Evolutionary conservation across 2,888 invertebrate species (phyloP), one percentile per base, ranked within the genome.

Genomic region (Ecdyonurus torrentis): DNA sequence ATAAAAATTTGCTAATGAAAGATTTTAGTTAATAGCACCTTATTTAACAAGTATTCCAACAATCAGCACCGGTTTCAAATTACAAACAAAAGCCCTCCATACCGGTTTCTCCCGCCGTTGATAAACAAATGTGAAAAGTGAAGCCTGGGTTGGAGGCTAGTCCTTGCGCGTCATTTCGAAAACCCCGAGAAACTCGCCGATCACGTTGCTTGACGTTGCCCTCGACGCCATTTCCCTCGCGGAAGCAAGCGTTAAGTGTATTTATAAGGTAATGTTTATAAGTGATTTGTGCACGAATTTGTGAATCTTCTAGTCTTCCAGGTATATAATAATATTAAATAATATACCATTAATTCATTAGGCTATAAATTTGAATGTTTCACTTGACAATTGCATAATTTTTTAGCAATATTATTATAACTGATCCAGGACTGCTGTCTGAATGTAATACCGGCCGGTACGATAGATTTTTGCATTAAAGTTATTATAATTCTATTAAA

Each of bases 91-190:
- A 22, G n/a, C n/a, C 55, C 22, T 22, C 19, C 55, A 22, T 55
- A 55, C 55, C 22, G 55, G 19, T n/a, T 55, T 55, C 19, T 22
- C 55, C 55, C 19, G 37, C 37, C 37, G 37, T 55, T 55, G 55
- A 55, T 55, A 55, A 55, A 22, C 55, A 37, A 37, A 37, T 37
- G 15, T 55, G 10, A 22, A n/a, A 22, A 7, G n/a, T 55, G 55
- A 7, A n/a, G 55, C 22, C 55, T 55, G 55, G 19, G 55, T 22
- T n/a, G 7, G 55, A 55, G 55, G 55, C 55, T 55, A 63, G 81
- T 80, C 83, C 83, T 81, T 85, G 84, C 84, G 86, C 86, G 85
- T 85, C 83, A 82, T 81, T 83, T 80, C 83, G 84, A 83, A 83
- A 82, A 84, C 84, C 85, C 84, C 84, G 55, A 55, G 55, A 55